Evolutionary conservation across 2,888 invertebrate genomes (phyloP), one percentile per base, ranked within the genome.

Genomic region (Heteromyza rotundicornis): DNA sequence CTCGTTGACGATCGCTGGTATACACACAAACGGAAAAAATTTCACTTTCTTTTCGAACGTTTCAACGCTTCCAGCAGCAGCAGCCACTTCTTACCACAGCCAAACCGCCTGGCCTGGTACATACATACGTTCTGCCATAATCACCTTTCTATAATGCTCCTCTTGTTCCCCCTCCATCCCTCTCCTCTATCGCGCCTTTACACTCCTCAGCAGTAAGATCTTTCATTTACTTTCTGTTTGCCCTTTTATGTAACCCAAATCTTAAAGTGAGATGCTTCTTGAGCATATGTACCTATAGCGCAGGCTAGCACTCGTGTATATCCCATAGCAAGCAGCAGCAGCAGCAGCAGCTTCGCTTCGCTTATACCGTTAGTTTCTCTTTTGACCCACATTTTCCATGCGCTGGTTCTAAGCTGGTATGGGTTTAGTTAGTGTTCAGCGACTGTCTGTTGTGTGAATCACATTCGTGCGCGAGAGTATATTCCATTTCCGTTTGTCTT

Each of bases 311-410:
- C 7, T 19, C 50, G 16, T n/a, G 40, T n/a, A n/a, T n/a, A 7
- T 40, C 40, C 14, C 40, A 40, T 7, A n/a, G n/a, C n/a, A n/a
- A n/a, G n/a, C n/a, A n/a, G 35, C 36, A 58, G 16, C 57, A 53
- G 32, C 60, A 63, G 55, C 55, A 53, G 24, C 64, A 59, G 60
- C n/a, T n/a, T n/a, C n/a, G 40, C 40, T 3, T 54, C 58, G 53
- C 63, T n/a, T n/a, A n/a, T n/a, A 77, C 76, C 76, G 79, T 78
- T 78, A 79, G 79, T 79, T 79, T 79, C 79, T 79, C 80, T 79
- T 79, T 79, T 79, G 80, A 80, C 79, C 79, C 73, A 79, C 78
- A 79, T 79, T 78, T 72, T 53, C n/a, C n/a, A n/a, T n/a, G n/a
- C n/a, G 60, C 65, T 65, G 57, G 61, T 61, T 65, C 64, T 67